Base-by-base conservation (phyloP, 2,888 invertebrate species). In the Zaprionus lineosus region DNA sequence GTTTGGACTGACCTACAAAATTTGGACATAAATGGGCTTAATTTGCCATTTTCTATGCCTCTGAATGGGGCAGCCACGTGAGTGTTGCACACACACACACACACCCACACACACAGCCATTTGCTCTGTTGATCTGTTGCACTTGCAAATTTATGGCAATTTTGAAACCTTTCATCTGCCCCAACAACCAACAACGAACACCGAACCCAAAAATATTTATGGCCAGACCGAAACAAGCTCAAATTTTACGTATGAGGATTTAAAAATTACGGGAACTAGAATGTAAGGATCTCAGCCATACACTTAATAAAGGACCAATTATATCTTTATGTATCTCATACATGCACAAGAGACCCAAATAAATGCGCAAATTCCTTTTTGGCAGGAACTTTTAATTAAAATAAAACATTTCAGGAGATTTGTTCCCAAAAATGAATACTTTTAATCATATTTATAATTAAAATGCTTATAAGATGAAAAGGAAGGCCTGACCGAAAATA, bases 1-100 rank as follows among this genome's bases (percentile, higher is more conserved):
- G 56, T 40, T 56, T 55, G 62, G 33, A 53, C 44, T 69, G 50
- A 56, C 72, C 62, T 37, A 56, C 43, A 58, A 68, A 57, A 37
- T 36, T 37, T 16, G 14, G 26, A 8, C 40, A 41, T 26, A 53
- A 73, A 66, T 66, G 55, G 57, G 58, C 53, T 62, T 65, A 76
- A 77, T 76, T 83, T 83, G 59, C 55, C 53, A 79, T 72, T 77
- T 66, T 61, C 62, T 56, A 55, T 58, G 73, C 81, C 83, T 60
- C 68, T 61, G 65, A 60, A 51, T 60, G 59, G 31, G 52, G 34
- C 26, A 29, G 37, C 44, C 33, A 41, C 16, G 64, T 37, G 29
- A 44, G n/a, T 43, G 55, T n/a, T 46, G 37, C 16, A 15, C 26
- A 14, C 7, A 24, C 39, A 14, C 29, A 21, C 36, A 39, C n/a